Percentiles rank a stretch among this genome's conserved stretches.
These are phyloP conservation scores for Rutilus rutilus DNA, from an alignment of 2,113 vertebrate genomes.

Conservation along the genomic window DNA sequence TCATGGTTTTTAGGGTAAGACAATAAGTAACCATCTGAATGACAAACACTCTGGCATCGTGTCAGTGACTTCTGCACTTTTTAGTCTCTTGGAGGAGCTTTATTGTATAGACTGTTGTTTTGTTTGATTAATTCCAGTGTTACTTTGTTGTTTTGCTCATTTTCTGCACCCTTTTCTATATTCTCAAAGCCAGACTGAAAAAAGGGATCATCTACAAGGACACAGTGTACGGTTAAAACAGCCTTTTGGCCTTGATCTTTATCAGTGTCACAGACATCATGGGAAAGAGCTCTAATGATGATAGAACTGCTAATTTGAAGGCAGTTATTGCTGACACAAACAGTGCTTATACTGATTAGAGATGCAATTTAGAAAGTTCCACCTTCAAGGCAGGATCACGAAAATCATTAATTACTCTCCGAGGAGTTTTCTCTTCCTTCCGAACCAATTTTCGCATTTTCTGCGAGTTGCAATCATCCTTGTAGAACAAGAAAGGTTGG, in stretches of 20 bases:
- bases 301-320: constrained; percentile 57
- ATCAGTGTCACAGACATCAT: constrained; percentile 35
- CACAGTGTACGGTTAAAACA: not conserved
- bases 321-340: constrained; percentile 60
- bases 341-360: constrained; percentile 56
- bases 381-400: constrained; percentile 57
- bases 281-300: constrained; percentile 47
- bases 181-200: not conserved
- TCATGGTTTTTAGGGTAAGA: too few species aligned
- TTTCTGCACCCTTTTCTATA: not conserved
- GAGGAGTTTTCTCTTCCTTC: constrained; percentile 49
- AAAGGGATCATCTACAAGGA: constrained; percentile 11
- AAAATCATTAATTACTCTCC: constrained; percentile 58
- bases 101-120: not conserved
- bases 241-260: constrained; percentile 51
- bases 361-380: constrained; percentile 59
- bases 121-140: not conserved
- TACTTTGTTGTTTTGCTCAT: not conserved
- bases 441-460: constrained; percentile 32
- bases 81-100: not conserved
- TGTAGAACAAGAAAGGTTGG: constrained; percentile 43
- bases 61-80: not conserved
- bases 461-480: constrained; percentile 35
- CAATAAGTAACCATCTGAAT: not conserved
- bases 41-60: not conserved